Evolutionary conservation across 2,113 vertebrate species (phyloP).

Genomic region (Acanthisitta chloris): DNA sequence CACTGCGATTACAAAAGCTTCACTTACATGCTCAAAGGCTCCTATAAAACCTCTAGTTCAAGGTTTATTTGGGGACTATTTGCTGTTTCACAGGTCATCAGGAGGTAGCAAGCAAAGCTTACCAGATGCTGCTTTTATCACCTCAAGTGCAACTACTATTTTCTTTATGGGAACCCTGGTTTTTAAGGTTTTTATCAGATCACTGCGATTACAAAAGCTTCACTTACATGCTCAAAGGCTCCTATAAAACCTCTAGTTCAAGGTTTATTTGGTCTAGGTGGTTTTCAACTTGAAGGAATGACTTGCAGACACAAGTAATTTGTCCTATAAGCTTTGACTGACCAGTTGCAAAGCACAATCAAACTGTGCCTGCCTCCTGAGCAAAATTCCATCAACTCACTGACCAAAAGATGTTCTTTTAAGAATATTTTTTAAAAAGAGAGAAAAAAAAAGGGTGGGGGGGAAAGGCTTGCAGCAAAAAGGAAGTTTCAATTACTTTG

Average conservation of each 20-base stretch:
- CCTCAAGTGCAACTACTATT: constrained; percentile 13
- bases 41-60: constrained; percentile 39
- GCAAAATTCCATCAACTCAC: constrained; percentile 66
- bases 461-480: constrained; percentile 42
- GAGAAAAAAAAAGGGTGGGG: not conserved
- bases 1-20: constrained; percentile 32
- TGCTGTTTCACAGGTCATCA: not conserved
- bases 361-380: constrained; percentile 9
- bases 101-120: not conserved
- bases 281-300: constrained; percentile 41
- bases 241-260: constrained; percentile 39
- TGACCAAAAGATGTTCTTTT: constrained; percentile 75
- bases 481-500: constrained; percentile 84
- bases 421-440: constrained; percentile 2
- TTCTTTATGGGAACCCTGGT: not conserved
- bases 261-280: constrained; percentile 42
- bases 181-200: constrained; percentile 48
- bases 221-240: constrained; percentile 17
- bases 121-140: constrained; percentile 44
- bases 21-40: constrained; percentile 17
- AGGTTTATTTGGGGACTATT: not conserved
- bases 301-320: constrained; percentile 48
- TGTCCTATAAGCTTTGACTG: constrained; percentile 36
- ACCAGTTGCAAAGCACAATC: not conserved
- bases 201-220: constrained; percentile 32